These are phyloP conservation scores for Bombyx huttoni DNA, from an alignment of 2,888 invertebrate genomes.

Conservation along the genomic window DNA sequence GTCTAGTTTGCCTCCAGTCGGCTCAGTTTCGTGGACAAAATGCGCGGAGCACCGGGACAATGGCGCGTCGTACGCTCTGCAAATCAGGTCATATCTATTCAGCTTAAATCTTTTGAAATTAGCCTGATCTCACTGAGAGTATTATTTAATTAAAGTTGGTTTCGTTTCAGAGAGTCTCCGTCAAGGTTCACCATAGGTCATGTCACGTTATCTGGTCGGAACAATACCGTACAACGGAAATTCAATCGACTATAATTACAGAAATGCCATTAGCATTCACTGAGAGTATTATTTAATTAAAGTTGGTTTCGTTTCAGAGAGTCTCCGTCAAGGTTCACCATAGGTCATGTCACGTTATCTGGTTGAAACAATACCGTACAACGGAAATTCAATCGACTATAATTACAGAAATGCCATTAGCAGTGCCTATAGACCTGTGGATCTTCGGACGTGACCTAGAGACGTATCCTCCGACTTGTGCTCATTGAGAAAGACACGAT, in stretches of 20 bases:
- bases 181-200: background rate
- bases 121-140: background rate
- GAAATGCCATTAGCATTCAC: background rate
- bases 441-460: too few species aligned
- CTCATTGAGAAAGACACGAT: too few species aligned
- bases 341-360: background rate
- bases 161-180: background rate
- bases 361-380: background rate
- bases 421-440: too few species aligned
- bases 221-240: background rate
- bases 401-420: too few species aligned
- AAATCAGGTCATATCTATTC: constrained; percentile 14
- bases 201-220: background rate
- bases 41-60: constrained; percentile 10
- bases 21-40: constrained; percentile 1
- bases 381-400: too few species aligned
- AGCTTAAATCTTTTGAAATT: background rate
- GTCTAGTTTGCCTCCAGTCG: background rate
- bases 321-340: background rate
- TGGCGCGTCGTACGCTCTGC: constrained; percentile 11
- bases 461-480: too few species aligned
- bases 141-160: background rate
- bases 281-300: background rate
- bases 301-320: background rate
- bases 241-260: too few species aligned